These are phyloP conservation scores for Bombus affinis DNA, from an alignment of 1,140 invertebrate genomes.

Conservation along the genomic window DNA sequence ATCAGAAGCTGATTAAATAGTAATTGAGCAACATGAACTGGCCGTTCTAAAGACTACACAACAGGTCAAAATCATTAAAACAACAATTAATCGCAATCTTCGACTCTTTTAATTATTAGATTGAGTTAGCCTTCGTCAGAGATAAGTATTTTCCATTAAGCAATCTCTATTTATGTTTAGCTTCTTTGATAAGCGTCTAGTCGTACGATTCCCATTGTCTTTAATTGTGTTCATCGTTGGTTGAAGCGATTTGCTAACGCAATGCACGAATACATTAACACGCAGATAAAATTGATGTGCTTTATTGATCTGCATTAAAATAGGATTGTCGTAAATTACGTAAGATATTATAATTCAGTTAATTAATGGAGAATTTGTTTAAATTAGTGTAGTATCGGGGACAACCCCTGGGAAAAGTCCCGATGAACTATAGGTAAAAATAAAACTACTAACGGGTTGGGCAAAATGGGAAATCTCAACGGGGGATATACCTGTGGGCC, in stretches of 20 bases:
- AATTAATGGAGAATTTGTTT: too few species aligned
- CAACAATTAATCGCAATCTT: conserved; percentile 37
- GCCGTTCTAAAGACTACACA: not conserved
- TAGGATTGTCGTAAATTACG: not conserved
- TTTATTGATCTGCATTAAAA: not conserved
- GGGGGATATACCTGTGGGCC: too few species aligned
- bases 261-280: not conserved
- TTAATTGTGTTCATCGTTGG: not conserved
- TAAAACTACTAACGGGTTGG: too few species aligned
- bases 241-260: not conserved
- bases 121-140: conserved; percentile 39
- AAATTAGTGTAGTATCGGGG: not conserved
- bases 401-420: too few species aligned
- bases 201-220: not conserved
- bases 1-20: not conserved
- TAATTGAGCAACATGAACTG: not conserved
- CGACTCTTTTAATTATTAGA: conserved; percentile 39
- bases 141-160: not conserved
- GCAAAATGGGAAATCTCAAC: too few species aligned
- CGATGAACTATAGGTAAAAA: too few species aligned
- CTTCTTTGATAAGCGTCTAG: not conserved
- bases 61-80: conserved; percentile 35
- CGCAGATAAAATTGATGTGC: not conserved
- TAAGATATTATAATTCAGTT: not conserved
- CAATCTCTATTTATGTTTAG: not conserved